phyloP scores from a whole-genome alignment of 1,140 invertebrate genomes.

The Cotesia vestalis region DNA sequence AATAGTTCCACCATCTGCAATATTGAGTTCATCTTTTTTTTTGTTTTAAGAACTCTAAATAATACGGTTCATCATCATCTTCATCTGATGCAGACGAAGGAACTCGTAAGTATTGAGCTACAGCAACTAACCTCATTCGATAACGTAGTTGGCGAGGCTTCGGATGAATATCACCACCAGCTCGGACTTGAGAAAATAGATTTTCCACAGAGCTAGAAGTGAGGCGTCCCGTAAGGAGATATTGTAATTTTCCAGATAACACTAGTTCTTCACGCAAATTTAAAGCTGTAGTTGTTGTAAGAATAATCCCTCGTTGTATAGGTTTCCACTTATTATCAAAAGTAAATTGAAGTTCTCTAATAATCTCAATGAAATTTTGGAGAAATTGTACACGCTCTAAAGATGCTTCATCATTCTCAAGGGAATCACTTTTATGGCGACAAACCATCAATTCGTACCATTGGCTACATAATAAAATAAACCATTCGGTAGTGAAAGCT shows the following conservation, averaged over 20 bases:
- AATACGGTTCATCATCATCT: conserved; percentile 28
- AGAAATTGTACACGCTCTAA: no score
- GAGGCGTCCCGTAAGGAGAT: conserved; percentile 17
- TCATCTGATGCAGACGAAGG: conserved; percentile 13
- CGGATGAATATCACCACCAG: conserved; percentile 21
- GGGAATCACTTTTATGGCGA: no score
- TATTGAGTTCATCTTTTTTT: neutral
- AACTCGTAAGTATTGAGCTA: neutral
- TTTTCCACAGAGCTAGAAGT: conserved; percentile 20
- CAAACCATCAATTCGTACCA: no score
- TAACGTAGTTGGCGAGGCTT: conserved; percentile 15
- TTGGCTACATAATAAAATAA: no score
- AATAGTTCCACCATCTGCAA: neutral
- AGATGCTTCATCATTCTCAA: no score
- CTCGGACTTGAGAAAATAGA: conserved; percentile 20
- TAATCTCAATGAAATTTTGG: no score
- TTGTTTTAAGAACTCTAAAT: conserved; percentile 11
- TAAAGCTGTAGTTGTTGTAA: conserved; percentile 1
- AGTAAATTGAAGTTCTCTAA: no score
- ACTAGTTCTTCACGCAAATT: conserved; percentile 6
- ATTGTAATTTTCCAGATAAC: neutral
- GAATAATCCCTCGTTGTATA: conserved; percentile 17
- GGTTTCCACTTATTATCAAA: conserved; percentile 11
- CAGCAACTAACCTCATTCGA: conserved; percentile 11
- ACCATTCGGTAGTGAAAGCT: no score